These are phyloP conservation scores for Thaumatotibia leucotreta DNA, from an alignment of 1,140 invertebrate genomes.

Conservation along the genomic window DNA sequence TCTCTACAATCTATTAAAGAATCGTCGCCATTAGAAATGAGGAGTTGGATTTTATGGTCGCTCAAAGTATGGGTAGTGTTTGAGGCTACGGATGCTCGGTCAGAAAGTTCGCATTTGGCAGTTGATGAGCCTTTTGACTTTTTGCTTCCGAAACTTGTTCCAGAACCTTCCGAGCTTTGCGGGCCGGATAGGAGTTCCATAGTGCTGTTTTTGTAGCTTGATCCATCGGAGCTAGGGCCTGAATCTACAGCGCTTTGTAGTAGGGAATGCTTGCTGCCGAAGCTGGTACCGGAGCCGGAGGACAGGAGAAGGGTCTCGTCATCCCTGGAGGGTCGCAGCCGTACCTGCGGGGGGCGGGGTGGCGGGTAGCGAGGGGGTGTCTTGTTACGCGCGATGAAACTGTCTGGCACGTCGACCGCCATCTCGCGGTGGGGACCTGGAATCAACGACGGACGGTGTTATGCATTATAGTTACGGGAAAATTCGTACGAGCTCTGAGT, in stretches of 20 bases:
- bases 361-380: conserved; percentile 94
- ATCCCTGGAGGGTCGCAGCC: conserved; percentile 63
- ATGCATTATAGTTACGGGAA: not conserved
- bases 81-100: conserved; percentile 53
- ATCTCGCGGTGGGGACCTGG: conserved; percentile 94
- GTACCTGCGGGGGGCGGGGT: conserved; percentile 80
- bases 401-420: conserved; percentile 98
- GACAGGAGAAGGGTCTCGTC: conserved; percentile 56
- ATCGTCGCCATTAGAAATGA: conserved; percentile 71
- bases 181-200: conserved; percentile 60
- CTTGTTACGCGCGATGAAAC: conserved; percentile 93
- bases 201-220: conserved; percentile 68
- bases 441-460: conserved; percentile 27
- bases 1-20: conserved; percentile 70
- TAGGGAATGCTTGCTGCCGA: conserved; percentile 27
- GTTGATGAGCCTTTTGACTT: conserved; percentile 74
- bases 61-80: conserved; percentile 51
- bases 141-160: conserved; percentile 75
- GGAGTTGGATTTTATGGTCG: conserved; percentile 69
- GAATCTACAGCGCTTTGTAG: conserved; percentile 34
- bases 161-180: conserved; percentile 71
- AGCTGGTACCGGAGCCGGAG: conserved; percentile 57
- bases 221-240: conserved; percentile 21
- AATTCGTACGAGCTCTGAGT: no score
- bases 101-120: conserved; percentile 63